Evolutionary conservation across 1,140 invertebrate genomes (phyloP), one percentile per base, ranked within the genome.

Genomic region (Lepidotrigona ventralis): DNA sequence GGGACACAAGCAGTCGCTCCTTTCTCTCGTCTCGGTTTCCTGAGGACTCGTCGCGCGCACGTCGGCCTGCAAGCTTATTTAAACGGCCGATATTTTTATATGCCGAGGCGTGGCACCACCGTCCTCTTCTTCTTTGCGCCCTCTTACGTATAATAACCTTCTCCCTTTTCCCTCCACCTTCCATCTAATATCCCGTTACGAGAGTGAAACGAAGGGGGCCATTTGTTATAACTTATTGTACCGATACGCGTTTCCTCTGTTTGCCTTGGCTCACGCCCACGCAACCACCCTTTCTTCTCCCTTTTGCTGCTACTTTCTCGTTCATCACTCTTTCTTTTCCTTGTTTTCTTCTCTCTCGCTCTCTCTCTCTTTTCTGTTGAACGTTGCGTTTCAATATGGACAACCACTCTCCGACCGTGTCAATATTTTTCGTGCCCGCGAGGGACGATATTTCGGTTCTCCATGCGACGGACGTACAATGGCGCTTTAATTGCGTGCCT

Each of bases 221-320:
- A 89, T 91, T 90, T 91, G 89, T 90, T 83, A 89, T 86, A 90
- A 90, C 83, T 90, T 89, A 90, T 90, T 85, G 89, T 81, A 81
- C 46, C 39, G 81, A 88, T 85, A 88, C 83, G 85, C 83, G 86
- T 82, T 33, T 83, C 83, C 86, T 79, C 60, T 88, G 84, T 90
- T 90, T 90, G 81, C 88, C 73, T 87, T 83, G 39, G 85, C 72
- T 85, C 68, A 85, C 88, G 78, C 84, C 86, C 88, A 87, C 79
- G 68, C 74, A 86, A 79, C 69, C 69, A 63, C 68, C 81, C 26
- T 60, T 54, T 51, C 17, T 29, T 23, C n/a, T 60, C 26, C 9
- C 54, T 70, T n/a, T 39, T 53, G n/a, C 51, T 54, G 23, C 54
- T 69, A 19, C 29, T 29, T 33, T 26, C 9, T 19, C 15, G 21